Evolutionary conservation across 2,797 vertebrate genomes (phyloP).

Genomic region (Mus caroli): DNA sequence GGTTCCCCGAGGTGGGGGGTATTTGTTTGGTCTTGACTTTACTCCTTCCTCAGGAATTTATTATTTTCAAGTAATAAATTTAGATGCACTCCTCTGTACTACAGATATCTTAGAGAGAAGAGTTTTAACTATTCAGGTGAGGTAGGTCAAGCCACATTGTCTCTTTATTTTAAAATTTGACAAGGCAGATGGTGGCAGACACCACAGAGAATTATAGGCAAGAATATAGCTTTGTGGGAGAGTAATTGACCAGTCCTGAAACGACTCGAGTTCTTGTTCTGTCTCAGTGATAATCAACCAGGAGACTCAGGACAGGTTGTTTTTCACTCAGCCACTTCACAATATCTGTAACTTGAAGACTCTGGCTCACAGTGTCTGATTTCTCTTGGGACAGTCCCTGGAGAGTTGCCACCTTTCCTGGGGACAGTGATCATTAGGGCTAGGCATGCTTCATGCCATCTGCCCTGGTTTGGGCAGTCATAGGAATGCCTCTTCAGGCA

Average conservation of each 20-base stretch:
- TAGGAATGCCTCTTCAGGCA: background rate
- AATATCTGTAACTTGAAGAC: constrained; percentile 6
- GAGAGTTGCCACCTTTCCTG: background rate
- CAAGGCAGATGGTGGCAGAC: background rate
- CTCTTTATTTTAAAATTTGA: constrained; percentile 21
- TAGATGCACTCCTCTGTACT: background rate
- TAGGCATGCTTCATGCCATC: background rate
- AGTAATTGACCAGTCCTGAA: background rate
- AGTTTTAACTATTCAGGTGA: background rate
- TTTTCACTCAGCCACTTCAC: background rate
- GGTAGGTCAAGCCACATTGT: constrained; percentile 23
- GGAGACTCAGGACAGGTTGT: background rate
- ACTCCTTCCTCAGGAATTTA: background rate
- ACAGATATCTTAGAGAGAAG: background rate
- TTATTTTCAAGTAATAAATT: background rate
- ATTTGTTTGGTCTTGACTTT: constrained; percentile 21
- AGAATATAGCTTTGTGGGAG: background rate
- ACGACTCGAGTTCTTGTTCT: background rate
- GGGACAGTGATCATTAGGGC: background rate
- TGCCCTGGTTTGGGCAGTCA: background rate
- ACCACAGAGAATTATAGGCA: background rate
- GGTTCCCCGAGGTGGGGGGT: background rate
- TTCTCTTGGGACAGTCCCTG: background rate
- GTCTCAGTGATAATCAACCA: background rate
- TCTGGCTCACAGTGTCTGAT: background rate